Conservation (phyloP, 35 echinoderm and acorn worm species). For the Antedon bifida region DNA sequence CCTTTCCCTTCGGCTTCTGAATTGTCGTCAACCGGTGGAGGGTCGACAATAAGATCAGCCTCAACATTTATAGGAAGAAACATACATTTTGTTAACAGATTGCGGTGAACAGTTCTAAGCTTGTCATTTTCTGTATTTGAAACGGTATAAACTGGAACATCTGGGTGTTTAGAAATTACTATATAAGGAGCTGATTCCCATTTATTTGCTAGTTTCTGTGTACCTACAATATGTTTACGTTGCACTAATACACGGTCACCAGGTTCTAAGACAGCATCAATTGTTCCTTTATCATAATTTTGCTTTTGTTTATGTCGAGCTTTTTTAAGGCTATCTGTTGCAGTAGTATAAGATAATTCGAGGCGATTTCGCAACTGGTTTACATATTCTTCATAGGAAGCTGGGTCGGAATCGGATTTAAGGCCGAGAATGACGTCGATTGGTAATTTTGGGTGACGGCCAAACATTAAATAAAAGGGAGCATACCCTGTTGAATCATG, state of each 20-base stretch:
- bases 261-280: background rate
- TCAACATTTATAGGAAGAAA: too few relatives aligned
- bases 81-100: too few relatives aligned
- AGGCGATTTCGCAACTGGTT: background rate
- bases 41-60: too few relatives aligned
- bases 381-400: background rate
- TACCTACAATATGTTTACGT: constrained; percentile 2
- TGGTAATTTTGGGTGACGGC: background rate
- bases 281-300: background rate
- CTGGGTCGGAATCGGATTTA: background rate
- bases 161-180: background rate
- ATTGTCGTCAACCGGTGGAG: background rate
- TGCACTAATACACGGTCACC: constrained; percentile 23
- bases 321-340: background rate
- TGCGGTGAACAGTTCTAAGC: too few relatives aligned
- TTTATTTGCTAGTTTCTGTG: constrained; percentile 9
- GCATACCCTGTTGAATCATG: constrained; percentile 32
- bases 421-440: background rate
- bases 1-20: background rate
- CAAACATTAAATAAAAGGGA: too few relatives aligned
- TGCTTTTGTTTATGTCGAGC: background rate
- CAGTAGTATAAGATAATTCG: background rate
- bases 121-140: too few relatives aligned
- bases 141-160: too few relatives aligned
- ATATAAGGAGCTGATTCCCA: constrained; percentile 10